Evolutionary conservation across 2,113 vertebrate species (phyloP).

Genomic region (Sakesphorus luctuosus): DNA sequence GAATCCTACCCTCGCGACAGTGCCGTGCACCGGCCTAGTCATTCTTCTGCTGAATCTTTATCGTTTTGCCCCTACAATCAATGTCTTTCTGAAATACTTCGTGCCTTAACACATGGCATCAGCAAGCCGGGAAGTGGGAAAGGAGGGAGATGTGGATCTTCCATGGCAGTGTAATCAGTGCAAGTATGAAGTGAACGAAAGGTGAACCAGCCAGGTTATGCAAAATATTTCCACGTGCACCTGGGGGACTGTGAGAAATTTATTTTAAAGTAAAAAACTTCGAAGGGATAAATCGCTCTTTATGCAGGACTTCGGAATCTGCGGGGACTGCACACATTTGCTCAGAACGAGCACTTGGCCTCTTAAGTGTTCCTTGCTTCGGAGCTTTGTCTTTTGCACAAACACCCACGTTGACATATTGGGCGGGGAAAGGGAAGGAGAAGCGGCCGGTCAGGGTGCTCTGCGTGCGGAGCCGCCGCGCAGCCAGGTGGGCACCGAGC

Average conservation of each 20-base stretch:
- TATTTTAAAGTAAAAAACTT: slow-evolving; percentile 29
- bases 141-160: background rate
- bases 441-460: background rate
- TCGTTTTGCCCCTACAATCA: background rate
- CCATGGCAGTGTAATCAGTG: background rate
- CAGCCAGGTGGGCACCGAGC: background rate
- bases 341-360: background rate
- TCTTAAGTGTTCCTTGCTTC: slow-evolving; percentile 1
- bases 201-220: background rate
- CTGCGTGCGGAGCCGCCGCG: background rate
- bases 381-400: slow-evolving; percentile 23
- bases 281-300: slow-evolving; percentile 14
- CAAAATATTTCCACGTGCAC: slow-evolving; percentile 29
- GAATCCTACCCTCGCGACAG: background rate
- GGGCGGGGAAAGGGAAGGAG: background rate
- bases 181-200: background rate
- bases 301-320: background rate
- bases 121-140: background rate
- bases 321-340: background rate
- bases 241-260: slow-evolving; percentile 12
- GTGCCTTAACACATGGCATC: background rate
- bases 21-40: background rate
- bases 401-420: background rate
- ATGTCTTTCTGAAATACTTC: background rate
- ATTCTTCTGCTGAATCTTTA: background rate